phyloP scores from a whole-genome alignment of 2,888 invertebrate genomes.

The Tinea semifulvella region DNA sequence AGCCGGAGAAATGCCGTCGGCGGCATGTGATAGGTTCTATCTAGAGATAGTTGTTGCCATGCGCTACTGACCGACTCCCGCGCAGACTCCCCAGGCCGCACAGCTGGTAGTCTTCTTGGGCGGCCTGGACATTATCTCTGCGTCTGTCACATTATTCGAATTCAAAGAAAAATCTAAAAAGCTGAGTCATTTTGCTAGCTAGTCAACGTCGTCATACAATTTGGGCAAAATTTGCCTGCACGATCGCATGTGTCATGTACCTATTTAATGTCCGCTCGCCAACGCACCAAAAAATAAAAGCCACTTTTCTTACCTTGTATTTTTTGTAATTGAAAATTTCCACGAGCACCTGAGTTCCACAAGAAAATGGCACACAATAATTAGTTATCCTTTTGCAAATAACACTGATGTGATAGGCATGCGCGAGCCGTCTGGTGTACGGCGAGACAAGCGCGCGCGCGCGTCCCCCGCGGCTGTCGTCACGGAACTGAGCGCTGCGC shows the following conservation, averaged over 20 bases:
- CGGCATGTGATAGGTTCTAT: constrained; percentile 23
- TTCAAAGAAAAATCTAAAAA: not conserved
- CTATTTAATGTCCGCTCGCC: constrained; percentile 21
- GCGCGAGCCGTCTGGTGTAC: constrained; percentile 25
- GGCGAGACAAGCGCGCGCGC: constrained; percentile 29
- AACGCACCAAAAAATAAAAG: constrained; percentile 25
- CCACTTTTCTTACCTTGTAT: constrained; percentile 40
- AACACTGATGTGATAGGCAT: constrained; percentile 28
- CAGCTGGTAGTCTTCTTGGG: not conserved
- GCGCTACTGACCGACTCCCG: constrained; percentile 21
- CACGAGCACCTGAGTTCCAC: constrained; percentile 35
- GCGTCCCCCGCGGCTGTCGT: constrained; percentile 38
- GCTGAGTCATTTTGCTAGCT: not conserved
- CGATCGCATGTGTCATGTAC: constrained; percentile 7
- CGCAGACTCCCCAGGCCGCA: not conserved
- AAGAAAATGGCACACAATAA: constrained; percentile 50
- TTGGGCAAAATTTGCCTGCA: too few relatives aligned
- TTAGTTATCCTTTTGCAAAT: constrained; percentile 40
- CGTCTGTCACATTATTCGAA: too few relatives aligned
- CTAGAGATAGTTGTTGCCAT: constrained; percentile 28
- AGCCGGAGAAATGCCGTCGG: constrained; percentile 16
- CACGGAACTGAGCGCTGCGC: constrained; percentile 57
- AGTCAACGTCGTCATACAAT: too few relatives aligned
- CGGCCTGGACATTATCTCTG: too few relatives aligned
- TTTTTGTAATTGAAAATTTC: constrained; percentile 1